phyloP scores from a whole-genome alignment of 2,113 vertebrate genomes.

The Gobiocypris rarus region DNA sequence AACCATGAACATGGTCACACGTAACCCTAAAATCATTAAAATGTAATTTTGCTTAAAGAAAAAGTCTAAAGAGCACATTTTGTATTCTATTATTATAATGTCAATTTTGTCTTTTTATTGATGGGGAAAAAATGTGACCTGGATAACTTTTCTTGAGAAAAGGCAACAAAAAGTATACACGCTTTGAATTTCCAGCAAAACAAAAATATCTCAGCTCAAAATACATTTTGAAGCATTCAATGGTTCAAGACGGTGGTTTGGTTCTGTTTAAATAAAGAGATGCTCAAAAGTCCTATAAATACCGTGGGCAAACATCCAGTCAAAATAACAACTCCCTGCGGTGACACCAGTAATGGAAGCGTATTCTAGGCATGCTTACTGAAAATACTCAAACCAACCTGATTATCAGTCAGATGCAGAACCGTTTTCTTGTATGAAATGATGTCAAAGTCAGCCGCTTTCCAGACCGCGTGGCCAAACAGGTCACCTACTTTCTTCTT shows the following conservation, averaged over 20 bases:
- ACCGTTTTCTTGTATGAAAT: constrained; percentile 96
- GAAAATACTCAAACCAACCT: constrained; percentile 74
- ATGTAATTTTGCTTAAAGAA: neutral
- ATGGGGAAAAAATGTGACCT: neutral
- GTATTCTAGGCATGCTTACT: neutral
- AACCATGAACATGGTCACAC: neutral
- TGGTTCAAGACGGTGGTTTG: neutral
- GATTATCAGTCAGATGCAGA: constrained; percentile 93
- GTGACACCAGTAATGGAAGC: neutral
- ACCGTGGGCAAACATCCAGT: neutral
- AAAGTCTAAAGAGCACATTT: neutral
- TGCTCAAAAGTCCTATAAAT: neutral
- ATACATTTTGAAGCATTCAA: neutral
- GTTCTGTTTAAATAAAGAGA: neutral
- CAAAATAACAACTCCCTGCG: neutral
- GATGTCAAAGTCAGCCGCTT: constrained; percentile 91
- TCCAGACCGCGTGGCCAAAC: constrained; percentile 90
- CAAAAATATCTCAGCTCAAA: neutral
- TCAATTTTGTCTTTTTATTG: neutral
- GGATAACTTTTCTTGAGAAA: neutral
- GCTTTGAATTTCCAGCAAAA: neutral
- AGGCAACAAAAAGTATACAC: neutral
- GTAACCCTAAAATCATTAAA: neutral
- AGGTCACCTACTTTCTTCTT: constrained; percentile 93
- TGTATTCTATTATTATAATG: neutral